Percentiles rank a stretch among this genome's conserved stretches.
phyloP scores from a whole-genome alignment of 2,888 invertebrate species.

The Acronicta leporina region DNA sequence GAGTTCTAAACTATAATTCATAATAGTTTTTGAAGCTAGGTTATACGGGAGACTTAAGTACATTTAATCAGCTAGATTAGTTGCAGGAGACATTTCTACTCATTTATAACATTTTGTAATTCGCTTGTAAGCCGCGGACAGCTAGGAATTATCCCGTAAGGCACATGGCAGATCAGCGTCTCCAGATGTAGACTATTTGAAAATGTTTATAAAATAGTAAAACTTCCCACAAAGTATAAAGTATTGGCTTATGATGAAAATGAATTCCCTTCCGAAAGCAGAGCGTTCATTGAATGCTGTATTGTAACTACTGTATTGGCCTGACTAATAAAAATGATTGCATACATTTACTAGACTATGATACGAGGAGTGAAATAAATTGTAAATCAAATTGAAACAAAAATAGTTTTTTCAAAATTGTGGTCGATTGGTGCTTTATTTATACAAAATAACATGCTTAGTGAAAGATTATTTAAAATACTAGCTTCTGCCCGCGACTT shows the following conservation, averaged over 20 bases:
- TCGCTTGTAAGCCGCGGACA: conserved; percentile 67
- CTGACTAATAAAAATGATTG: neutral
- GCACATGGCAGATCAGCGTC: conserved; percentile 26
- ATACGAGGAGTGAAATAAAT: no score
- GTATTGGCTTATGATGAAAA: conserved; percentile 11
- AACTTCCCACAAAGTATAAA: conserved; percentile 15
- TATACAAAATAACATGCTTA: no score
- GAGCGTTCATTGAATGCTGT: no score
- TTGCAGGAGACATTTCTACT: conserved; percentile 60
- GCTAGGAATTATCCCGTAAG: conserved; percentile 64
- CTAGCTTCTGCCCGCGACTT: no score
- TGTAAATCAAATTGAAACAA: neutral
- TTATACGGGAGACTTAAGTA: conserved; percentile 48
- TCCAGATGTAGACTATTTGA: conserved; percentile 29
- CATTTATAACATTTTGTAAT: conserved; percentile 74
- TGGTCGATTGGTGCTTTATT: no score
- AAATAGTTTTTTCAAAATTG: neutral
- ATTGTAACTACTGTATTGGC: neutral
- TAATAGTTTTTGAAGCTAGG: conserved; percentile 36
- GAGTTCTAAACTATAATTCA: conserved; percentile 17
- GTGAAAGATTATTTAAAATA: no score
- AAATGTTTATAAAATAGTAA: conserved; percentile 2
- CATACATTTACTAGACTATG: conserved; percentile 8
- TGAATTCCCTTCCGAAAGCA: conserved; percentile 14
- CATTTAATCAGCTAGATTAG: conserved; percentile 67